Conservation (phyloP, 2,888 invertebrate genomes). For the Drosophila mercatorum region DNA sequence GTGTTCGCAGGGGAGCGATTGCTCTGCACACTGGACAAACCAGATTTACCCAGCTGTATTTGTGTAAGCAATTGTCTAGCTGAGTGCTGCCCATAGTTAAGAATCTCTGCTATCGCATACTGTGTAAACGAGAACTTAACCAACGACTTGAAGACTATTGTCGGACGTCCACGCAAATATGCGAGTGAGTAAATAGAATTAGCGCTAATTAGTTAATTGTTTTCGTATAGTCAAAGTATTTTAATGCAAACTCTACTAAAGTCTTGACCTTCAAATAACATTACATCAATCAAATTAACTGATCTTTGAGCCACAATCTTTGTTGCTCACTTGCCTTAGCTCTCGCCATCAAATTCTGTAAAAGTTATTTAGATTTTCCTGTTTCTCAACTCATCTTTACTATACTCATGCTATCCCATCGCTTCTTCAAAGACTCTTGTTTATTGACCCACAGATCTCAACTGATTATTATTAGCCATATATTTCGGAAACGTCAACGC, state of each 20-base stretch:
- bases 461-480: slow-evolving; percentile 29
- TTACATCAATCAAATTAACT: not conserved
- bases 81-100: not conserved
- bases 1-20: not conserved
- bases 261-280: too few relatives aligned
- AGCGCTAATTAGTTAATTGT: not conserved
- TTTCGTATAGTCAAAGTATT: not conserved
- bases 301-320: not conserved
- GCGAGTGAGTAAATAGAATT: not conserved
- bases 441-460: slow-evolving; percentile 1
- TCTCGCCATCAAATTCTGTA: too few relatives aligned
- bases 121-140: not conserved
- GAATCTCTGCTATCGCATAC: slow-evolving; percentile 11
- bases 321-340: not conserved
- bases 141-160: not conserved
- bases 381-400: too few relatives aligned
- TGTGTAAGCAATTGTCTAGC: slow-evolving; percentile 28
- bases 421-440: slow-evolving; percentile 9
- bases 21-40: slow-evolving; percentile 37
- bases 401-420: not conserved
- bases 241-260: not conserved
- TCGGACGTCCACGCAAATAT: not conserved
- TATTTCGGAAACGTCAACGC: slow-evolving; percentile 38
- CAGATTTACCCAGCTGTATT: slow-evolving; percentile 18
- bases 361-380: too few relatives aligned